phyloP scores from a whole-genome alignment of 2,888 invertebrate genomes.

The Drosophila koepferae region DNA sequence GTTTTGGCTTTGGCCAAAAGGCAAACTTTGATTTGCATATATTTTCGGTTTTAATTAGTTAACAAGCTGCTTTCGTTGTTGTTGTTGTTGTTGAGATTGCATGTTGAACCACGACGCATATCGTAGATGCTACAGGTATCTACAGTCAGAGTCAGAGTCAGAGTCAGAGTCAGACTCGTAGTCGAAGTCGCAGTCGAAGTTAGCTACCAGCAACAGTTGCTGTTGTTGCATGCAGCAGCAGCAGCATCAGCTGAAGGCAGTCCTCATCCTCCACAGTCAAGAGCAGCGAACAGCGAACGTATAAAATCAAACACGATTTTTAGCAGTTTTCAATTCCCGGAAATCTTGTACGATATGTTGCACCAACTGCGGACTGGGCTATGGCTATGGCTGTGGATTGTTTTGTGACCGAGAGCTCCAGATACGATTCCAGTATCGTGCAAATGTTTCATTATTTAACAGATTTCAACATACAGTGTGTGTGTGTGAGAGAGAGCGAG shows the following conservation, averaged over 20 bases:
- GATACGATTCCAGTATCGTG: constrained; percentile 79
- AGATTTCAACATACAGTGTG: constrained; percentile 63
- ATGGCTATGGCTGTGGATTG: constrained; percentile 38
- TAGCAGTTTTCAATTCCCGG: constrained; percentile 80
- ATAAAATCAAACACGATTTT: constrained; percentile 82
- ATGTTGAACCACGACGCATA: constrained; percentile 80
- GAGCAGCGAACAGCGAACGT: constrained; percentile 47
- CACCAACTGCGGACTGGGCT: constrained; percentile 49
- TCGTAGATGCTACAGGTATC: constrained; percentile 73
- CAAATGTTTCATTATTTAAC: constrained; percentile 81
- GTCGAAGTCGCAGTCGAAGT: background rate
- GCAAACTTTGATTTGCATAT: constrained; percentile 83
- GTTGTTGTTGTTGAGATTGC: constrained; percentile 72
- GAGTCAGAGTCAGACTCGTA: background rate
- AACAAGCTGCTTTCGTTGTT: constrained; percentile 82
- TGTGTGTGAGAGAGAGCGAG: background rate
- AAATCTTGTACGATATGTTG: constrained; percentile 79
- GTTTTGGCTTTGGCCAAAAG: constrained; percentile 16
- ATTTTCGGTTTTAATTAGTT: constrained; percentile 84
- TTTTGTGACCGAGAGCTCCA: constrained; percentile 26
- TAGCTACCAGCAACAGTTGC: constrained; percentile 16
- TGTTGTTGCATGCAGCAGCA: constrained; percentile 55
- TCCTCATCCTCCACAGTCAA: constrained; percentile 5
- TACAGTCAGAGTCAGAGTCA: constrained; percentile 14
- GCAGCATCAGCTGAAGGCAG: background rate